Percentiles rank a stretch among this genome's conserved stretches.
These are phyloP conservation scores for Ennomos erosarius DNA, from an alignment of 2,888 invertebrate species.

Conservation along the genomic window DNA sequence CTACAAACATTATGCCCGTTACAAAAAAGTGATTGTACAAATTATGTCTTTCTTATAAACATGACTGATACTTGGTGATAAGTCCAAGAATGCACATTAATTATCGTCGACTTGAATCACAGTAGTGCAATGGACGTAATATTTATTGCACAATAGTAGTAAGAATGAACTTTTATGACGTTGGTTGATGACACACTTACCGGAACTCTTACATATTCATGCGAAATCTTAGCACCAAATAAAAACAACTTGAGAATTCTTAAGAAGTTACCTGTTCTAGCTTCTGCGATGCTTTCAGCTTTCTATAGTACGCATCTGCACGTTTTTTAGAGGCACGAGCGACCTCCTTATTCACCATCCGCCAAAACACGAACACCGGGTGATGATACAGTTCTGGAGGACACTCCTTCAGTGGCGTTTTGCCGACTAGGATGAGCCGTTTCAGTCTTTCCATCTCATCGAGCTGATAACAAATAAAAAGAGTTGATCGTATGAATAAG, in stretches of 20 bases:
- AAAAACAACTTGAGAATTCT: neutral
- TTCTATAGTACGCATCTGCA: slow-evolving; percentile 76
- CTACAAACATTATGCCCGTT: too few species aligned
- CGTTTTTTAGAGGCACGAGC: slow-evolving; percentile 76
- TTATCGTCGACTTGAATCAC: too few species aligned
- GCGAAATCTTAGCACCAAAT: too few species aligned
- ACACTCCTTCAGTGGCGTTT: slow-evolving; percentile 88
- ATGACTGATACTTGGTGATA: too few species aligned
- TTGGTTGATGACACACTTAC: too few species aligned
- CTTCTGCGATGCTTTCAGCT: slow-evolving; percentile 71
- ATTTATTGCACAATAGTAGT: too few species aligned
- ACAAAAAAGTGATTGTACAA: too few species aligned
- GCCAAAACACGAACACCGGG: slow-evolving; percentile 88
- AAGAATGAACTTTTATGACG: too few species aligned
- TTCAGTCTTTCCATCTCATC: slow-evolving; percentile 89
- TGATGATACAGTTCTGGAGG: slow-evolving; percentile 88
- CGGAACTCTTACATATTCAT: too few species aligned
- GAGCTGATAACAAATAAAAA: slow-evolving; percentile 63
- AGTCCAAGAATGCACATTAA: too few species aligned
- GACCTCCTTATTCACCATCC: slow-evolving; percentile 82
- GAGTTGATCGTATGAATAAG: neutral
- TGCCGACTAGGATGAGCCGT: slow-evolving; percentile 87
- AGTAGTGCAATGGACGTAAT: too few species aligned
- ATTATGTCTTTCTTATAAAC: too few species aligned
- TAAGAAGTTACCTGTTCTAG: slow-evolving; percentile 59